Base-by-base conservation (phyloP, 2,888 invertebrate genomes). In the Hoplodrina ambigua region DNA sequence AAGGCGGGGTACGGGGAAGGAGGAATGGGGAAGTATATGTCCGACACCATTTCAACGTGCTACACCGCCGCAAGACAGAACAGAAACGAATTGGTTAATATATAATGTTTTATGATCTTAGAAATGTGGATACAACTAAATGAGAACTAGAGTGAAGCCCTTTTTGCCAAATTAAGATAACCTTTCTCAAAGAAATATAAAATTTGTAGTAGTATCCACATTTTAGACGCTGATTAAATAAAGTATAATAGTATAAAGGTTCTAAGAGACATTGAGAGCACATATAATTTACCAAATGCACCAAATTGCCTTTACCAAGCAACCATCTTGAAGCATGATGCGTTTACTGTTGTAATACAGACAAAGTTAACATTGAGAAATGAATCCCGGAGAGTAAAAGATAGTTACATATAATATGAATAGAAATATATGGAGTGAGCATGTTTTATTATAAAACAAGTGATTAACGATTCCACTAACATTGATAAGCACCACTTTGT, bases 1-100 rank as follows among this genome's bases (percentile, higher is more conserved):
- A 94, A 92, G 86, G 95, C 93, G 59, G 96, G 94, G 86, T 94
- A 94, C 1, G 94, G 92, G 77, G 95, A 94, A 56, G 94, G 93
- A 30, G 95, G 94, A 80, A 96, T 92, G 30, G 97, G 97, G 87
- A 97, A 97, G 95, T 97, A 97, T 92, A 97, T 96, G 94, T 97
- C 97, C 96, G 97, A 97, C 96, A 97, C 97, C 96, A 97, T 96
- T 96, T 97, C 97, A 96, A 97, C 96, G 94, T 97, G 97, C 97
- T 97, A 96, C 95, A 96, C 93, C 93, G 93, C 93, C 93, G 94
- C 92, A 92, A 94, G 94, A 93, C 91, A 94, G 94, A 94, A 96
- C 91, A 95, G 93, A 95, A 95, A 95, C 88, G 93, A 90, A 90
- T 90, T 87, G 89, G 94, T 95, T 95, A 95, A 94, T 94, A 90